Evolutionary conservation across 2,888 invertebrate genomes (phyloP), one percentile per base, ranked within the genome.

Genomic region (Sympetrum striolatum): DNA sequence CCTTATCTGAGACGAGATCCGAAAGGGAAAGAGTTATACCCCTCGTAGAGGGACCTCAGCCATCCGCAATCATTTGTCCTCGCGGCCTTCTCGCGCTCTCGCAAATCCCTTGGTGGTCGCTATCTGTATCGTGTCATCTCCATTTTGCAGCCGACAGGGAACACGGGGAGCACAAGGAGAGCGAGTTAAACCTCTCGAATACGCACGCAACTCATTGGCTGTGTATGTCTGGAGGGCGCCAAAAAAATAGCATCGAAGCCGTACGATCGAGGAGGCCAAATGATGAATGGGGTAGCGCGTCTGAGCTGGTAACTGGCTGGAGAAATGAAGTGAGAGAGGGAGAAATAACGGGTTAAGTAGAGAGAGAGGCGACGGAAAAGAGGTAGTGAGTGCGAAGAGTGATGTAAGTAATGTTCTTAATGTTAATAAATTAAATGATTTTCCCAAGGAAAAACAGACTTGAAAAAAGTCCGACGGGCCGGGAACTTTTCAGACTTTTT

Each of bases 41-140:
- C 31, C 73, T 73, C 73, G 31, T 73, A 64, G 5, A 35, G 58
- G 35, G 58, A n/a, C 44, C 82, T 35, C 37, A 35, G 44, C 35
- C 15, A 60, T 86, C 39, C 86, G 35, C 60, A 60, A 60, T 60
- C 86, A 86, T 86, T 86, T 86, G 86, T 86, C 60, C 86, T 86
- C 64, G 35, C 86, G 53, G 60, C 58, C 81, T 25, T 10, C 81
- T 53, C 53, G 48, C 81, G n/a, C n/a, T 22, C 25, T 44, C 44
- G 58, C 82, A 58, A 82, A 25, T 82, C 82, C 58, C 35, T 35
- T 37, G 64, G 86, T 86, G 86, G 35, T 37, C 86, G 25, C 25
- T 86, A 86, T 86, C 86, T 12, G 58, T 53, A 37, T 10, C 82
- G 60, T n/a, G 86, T 64, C 86, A 86, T 86, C 86, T 60, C 37